phyloP scores from a whole-genome alignment of 2,113 vertebrate genomes.

The Pongo pygmaeus region DNA sequence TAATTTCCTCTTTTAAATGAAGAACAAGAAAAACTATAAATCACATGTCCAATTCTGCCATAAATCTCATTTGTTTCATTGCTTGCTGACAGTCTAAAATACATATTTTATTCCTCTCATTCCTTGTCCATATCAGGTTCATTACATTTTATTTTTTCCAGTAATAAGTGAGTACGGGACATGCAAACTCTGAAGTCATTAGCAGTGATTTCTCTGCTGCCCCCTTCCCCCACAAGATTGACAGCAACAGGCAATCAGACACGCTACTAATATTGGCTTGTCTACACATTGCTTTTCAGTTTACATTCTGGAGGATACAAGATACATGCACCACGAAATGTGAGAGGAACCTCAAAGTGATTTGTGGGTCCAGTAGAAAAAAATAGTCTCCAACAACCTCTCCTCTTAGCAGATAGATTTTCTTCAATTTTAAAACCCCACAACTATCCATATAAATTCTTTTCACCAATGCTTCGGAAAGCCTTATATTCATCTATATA shows the following conservation, averaged over 20 bases:
- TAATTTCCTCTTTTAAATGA: constrained; percentile 81
- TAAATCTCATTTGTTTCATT: constrained; percentile 71
- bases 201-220: neutral
- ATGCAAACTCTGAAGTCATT: neutral
- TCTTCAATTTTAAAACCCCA: neutral
- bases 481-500: neutral
- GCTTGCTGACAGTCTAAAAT: constrained; percentile 63
- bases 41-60: constrained; percentile 61
- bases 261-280: neutral
- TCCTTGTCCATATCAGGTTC: constrained; percentile 59
- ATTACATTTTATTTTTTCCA: constrained; percentile 55
- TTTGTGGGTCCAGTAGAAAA: neutral
- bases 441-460: neutral
- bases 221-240: neutral
- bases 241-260: constrained; percentile 10
- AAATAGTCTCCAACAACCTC: neutral
- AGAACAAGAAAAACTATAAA: constrained; percentile 76
- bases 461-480: neutral
- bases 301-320: neutral
- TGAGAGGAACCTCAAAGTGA: neutral
- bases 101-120: constrained; percentile 69
- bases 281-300: neutral
- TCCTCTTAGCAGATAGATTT: neutral
- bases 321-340: accelerated
- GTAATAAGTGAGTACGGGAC: neutral